phyloP scores from a whole-genome alignment of 2,113 vertebrate genomes.

The Xenopus laevis region DNA sequence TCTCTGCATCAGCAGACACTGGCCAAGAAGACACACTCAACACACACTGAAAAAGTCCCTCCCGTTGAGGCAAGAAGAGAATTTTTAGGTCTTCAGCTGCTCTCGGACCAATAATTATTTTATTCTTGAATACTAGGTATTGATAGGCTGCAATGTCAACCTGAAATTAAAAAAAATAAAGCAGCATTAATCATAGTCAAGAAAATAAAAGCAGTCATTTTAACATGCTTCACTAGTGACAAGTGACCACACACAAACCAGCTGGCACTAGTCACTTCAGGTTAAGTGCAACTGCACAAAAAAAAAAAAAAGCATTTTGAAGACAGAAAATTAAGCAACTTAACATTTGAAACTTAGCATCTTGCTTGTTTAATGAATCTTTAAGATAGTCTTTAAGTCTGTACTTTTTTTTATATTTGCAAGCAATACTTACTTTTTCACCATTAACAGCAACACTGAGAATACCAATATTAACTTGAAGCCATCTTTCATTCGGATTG shows the following conservation, averaged over 20 bases:
- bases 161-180: conserved; percentile 55
- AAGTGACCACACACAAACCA: too few species aligned
- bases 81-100: conserved; percentile 86
- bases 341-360: too few species aligned
- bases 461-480: conserved; percentile 79
- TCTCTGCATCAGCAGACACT: conserved; percentile 75
- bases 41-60: conserved; percentile 84
- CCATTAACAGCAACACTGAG: conserved; percentile 80
- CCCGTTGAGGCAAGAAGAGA: conserved; percentile 77
- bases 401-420: too few species aligned
- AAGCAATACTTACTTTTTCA: conserved; percentile 65
- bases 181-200: neutral
- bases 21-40: conserved; percentile 88
- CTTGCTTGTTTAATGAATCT: too few species aligned
- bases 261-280: too few species aligned
- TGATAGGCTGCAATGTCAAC: conserved; percentile 77
- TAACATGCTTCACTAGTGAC: neutral
- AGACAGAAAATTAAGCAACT: too few species aligned
- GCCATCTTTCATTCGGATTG: conserved; percentile 89
- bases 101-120: conserved; percentile 82
- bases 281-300: too few species aligned
- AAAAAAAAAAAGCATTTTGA: too few species aligned
- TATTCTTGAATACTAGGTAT: conserved; percentile 92
- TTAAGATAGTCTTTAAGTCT: too few species aligned
- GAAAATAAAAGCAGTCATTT: neutral